Evolutionary conservation across 1,140 invertebrate genomes (phyloP), one percentile per base, ranked within the genome.

Genomic region (Anagrus nilaparvatae): DNA sequence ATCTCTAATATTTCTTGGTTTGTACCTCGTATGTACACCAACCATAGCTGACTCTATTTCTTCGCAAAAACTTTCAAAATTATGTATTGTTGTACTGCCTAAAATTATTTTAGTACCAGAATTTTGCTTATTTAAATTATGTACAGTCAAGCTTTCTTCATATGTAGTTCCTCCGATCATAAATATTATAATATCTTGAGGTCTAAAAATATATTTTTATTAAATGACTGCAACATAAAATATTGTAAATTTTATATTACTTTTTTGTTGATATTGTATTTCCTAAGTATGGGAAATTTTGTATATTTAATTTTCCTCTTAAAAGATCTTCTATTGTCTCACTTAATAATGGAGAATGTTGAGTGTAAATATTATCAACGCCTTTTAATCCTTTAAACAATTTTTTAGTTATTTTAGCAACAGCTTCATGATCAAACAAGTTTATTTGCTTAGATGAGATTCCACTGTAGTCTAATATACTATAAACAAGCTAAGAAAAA

Each of bases 291-390:
- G 92, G 92, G 69, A 84, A 97, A 1, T 75, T 61, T 29, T 80
- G 78, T 49, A 89, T 86, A 47, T 81, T 81, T 13, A 97, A 71
- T 59, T 82, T 83, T 4, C 89, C 89, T 61, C 87, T 92, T 5
- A 91, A 77, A 5, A 95, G 67, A 61, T 95, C 90, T 59, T 95
- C 91, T 0, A 97, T 52, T 0, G 82, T 83, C 58, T 90, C 83
- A 53, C 82, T 81, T 2, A 98, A 56, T 9, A 93, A 60, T 0
- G 93, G 92, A n/a, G 79, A 82, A 63, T 97, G 93, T 60, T 97
- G 93, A 0, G 93, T 96, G 58, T 94, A 97, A 47, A 97, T 90
- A 69, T 97, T 98, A 61, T 97, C 94, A 3, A 97, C 90, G 4
- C 92, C 93, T 69, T 87, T 87, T 12, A 92, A 67, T 24, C 83